Conservation (phyloP, 2,888 invertebrate species). For the Macrophya alboannulata region DNA sequence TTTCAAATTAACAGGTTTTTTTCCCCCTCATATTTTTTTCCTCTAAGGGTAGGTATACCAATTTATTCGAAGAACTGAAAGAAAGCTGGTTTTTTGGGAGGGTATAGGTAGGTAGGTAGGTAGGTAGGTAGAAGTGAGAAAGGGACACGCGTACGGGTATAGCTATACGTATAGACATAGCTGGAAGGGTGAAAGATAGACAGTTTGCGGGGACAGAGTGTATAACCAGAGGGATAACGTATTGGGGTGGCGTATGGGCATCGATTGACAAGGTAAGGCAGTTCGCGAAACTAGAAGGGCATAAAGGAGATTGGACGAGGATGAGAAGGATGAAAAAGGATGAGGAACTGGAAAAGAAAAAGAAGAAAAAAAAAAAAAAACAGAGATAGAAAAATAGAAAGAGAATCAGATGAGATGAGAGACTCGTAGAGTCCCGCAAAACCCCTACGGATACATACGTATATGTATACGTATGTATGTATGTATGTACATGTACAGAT, state of each 20-base stretch:
- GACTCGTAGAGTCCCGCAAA: conserved; percentile 16
- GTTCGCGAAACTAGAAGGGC: conserved; percentile 72
- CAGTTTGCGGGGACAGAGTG: conserved; percentile 50
- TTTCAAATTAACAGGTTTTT: conserved; percentile 21
- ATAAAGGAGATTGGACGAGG: conserved; percentile 76
- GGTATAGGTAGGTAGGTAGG: too few relatives aligned
- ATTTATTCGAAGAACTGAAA: conserved; percentile 23
- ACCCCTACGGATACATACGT: conserved; percentile 32
- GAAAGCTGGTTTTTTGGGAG: not conserved
- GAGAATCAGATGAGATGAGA: conserved; percentile 12
- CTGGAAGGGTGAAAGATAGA: conserved; percentile 47
- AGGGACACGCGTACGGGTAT: not conserved
- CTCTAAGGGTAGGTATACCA: not conserved
- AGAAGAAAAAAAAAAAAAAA: not conserved
- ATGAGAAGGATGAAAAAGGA: conserved; percentile 27
- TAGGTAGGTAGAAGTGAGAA: not conserved
- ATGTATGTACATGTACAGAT: not conserved
- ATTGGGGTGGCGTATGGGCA: conserved; percentile 67
- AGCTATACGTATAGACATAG: not conserved
- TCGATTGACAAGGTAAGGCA: conserved; percentile 73
- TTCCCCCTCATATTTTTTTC: not conserved
- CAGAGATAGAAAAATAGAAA: not conserved
- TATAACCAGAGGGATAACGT: conserved; percentile 68
- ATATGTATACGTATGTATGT: not conserved
- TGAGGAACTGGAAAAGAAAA: conserved; percentile 52